Evolutionary conservation across 2,888 invertebrate genomes (phyloP).

Genomic region (Micoletzkya japonica): DNA sequence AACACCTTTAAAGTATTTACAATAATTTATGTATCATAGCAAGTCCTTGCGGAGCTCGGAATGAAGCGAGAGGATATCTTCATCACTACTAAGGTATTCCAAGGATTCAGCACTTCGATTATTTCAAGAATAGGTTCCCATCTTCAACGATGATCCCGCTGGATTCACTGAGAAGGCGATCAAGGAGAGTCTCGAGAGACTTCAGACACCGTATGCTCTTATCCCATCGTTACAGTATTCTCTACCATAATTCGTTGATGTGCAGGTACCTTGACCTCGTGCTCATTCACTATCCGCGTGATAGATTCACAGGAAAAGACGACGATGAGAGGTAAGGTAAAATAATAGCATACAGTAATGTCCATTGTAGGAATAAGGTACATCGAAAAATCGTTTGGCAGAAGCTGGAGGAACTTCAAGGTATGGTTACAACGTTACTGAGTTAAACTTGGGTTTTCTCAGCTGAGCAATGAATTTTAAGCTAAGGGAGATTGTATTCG

Average conservation of each 20-base stretch:
- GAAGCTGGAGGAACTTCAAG: constrained; percentile 71
- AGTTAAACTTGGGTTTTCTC: background rate
- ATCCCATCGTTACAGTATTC: background rate
- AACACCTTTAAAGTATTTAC: no score
- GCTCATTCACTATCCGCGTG: constrained; percentile 44
- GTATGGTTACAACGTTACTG: constrained; percentile 39
- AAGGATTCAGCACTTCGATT: no score
- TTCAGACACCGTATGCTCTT: no score
- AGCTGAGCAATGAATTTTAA: background rate
- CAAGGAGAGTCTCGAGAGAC: background rate
- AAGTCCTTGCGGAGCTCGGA: constrained; percentile 74
- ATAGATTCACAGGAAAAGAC: constrained; percentile 29
- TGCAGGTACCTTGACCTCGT: constrained; percentile 45
- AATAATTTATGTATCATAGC: no score
- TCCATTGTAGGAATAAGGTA: constrained; percentile 11
- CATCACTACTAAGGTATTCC: constrained; percentile 81
- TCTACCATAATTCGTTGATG: background rate
- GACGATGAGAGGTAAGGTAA: constrained; percentile 27
- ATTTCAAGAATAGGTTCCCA: no score
- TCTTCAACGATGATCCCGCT: constrained; percentile 26
- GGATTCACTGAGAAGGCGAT: background rate
- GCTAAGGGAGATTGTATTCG: constrained; percentile 62
- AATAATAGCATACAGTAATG: constrained; percentile 35
- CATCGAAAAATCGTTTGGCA: constrained; percentile 73
- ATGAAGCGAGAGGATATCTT: constrained; percentile 77